Evolutionary conservation across 2,113 vertebrate species (phyloP), one percentile per base, ranked within the genome.

Genomic region (Pyxicephalus adspersus): DNA sequence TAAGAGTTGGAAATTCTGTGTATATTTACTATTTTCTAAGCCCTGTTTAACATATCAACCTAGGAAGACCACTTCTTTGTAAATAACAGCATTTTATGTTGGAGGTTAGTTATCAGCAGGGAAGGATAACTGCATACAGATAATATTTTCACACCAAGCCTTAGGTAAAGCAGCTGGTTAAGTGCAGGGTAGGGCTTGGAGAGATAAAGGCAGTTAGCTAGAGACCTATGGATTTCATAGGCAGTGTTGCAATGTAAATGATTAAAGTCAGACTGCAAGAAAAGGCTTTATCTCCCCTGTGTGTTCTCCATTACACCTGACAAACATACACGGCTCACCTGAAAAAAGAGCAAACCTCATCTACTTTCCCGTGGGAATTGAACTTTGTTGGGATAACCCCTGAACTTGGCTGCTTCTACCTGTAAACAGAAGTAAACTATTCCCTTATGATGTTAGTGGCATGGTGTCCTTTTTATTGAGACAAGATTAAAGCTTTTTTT

Each of bases 311-410:
- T 83, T 70, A 89, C 65, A 83, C 89, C 89, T 89, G 89, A 76
- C 85, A 85, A 75, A 75, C 70, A 82, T 25, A 28, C 54, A 31
- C 18, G 28, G 87, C 86, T 89, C 89, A 93, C 92, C 87, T 91
- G 88, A 80, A 89, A 89, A 74, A 88, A 89, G 73, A 82, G 87
- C 85, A 1, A 72, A 81, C 74, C 68, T 86, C 67, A 84, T 87
- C 92, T 91, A 95, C 95, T 96, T 97, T 98, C 96, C 95, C 94
- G 90, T 95, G 95, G 96, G 96, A 98, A 96, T 94, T 92, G 26
- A 28, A 89, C 82, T 84, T 90, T 92, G 89, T 89, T 88, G 86
- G 86, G 91, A 92, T 94, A 95, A 95, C 94, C 94, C 94, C 89
- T 86, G 88, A 93, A 96, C 95, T 91, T 94, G 23, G 83, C 91